These are phyloP conservation scores for Struthidea cinerea DNA, from an alignment of 2,113 vertebrate genomes.

Conservation along the genomic window DNA sequence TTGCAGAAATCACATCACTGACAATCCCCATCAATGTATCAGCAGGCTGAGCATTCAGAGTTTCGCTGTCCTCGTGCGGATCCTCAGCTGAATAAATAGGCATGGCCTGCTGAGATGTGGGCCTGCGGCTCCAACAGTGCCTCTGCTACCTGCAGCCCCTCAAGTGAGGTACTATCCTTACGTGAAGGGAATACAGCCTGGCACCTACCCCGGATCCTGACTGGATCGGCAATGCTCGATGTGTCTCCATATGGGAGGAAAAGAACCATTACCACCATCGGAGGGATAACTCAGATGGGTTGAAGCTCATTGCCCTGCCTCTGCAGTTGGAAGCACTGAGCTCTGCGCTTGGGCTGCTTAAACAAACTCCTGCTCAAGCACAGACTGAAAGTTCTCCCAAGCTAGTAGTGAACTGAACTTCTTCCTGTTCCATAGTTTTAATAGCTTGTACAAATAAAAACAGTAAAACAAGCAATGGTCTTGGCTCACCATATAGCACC, in stretches of 20 bases:
- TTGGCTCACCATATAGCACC: not conserved
- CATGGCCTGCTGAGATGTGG: not conserved
- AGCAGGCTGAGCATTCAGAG: not conserved
- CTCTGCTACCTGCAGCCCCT: not conserved
- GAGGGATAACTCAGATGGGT: not conserved
- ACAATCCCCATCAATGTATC: not conserved
- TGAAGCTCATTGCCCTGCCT: not conserved
- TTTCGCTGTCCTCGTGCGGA: fast-evolving
- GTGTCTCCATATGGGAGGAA: not conserved
- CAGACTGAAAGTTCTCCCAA: not conserved
- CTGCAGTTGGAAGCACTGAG: not conserved
- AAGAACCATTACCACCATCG: fast-evolving
- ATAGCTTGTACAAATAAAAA: not conserved
- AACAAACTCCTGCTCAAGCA: not conserved
- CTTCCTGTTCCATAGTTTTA: not conserved
- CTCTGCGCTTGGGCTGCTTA: not conserved
- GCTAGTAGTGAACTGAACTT: not conserved
- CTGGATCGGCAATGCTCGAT: fast-evolving
- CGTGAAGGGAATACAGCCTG: not conserved
- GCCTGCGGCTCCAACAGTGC: not conserved
- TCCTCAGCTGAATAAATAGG: not conserved
- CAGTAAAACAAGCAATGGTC: not conserved
- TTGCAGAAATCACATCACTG: not conserved
- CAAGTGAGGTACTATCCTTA: not conserved
- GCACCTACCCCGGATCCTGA: not conserved